Conservation (phyloP, 2,113 vertebrate species). For the Callopanchax toddi region DNA sequence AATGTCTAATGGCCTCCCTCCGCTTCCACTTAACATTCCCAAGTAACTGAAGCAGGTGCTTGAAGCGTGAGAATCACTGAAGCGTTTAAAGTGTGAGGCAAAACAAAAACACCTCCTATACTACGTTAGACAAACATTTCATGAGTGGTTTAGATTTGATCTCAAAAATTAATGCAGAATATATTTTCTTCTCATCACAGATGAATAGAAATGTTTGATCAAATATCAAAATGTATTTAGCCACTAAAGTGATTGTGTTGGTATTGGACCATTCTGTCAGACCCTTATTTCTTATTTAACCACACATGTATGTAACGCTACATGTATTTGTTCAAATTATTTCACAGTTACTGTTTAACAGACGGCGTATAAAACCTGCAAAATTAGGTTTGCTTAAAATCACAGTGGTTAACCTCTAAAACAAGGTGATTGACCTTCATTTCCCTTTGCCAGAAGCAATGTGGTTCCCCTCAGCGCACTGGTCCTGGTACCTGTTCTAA, state of each 20-base stretch:
- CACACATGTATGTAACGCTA: not conserved
- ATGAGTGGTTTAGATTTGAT: too few species aligned
- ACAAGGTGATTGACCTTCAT: not conserved
- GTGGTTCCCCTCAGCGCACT: not conserved
- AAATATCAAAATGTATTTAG: too few species aligned
- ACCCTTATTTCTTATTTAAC: not conserved
- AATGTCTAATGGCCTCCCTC: slow-evolving; percentile 35
- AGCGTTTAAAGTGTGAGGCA: slow-evolving; percentile 29
- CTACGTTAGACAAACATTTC: too few species aligned
- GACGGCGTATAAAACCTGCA: not conserved
- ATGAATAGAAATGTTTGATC: too few species aligned
- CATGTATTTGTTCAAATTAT: too few species aligned
- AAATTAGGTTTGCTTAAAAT: not conserved
- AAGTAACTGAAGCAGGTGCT: slow-evolving; percentile 40
- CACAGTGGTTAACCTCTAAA: not conserved
- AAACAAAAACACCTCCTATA: not conserved
- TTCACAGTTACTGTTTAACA: not conserved
- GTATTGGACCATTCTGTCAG: not conserved
- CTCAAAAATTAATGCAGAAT: too few species aligned
- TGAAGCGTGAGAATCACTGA: slow-evolving; percentile 40
- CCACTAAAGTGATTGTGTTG: not conserved
- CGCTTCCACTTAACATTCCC: slow-evolving; percentile 31
- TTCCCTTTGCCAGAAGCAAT: not conserved
- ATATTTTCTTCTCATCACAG: too few species aligned
- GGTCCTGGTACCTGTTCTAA: not conserved